Percentiles rank a stretch among this genome's conserved stretches.
These are phyloP conservation scores for Arremon brunneinucha DNA, from an alignment of 2,797 vertebrate genomes.

Conservation along the genomic window DNA sequence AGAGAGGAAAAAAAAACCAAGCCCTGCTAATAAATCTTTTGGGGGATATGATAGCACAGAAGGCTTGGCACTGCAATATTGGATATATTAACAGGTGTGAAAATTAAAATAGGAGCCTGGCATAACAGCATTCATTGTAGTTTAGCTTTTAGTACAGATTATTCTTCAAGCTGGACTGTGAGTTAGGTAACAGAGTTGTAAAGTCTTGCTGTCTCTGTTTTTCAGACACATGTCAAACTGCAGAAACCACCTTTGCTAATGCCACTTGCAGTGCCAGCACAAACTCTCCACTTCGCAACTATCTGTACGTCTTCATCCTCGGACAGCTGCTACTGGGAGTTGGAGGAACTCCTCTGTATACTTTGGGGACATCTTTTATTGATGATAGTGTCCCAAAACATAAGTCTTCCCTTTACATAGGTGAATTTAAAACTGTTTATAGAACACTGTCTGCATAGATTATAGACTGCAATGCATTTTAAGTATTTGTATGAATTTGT, in stretches of 20 bases:
- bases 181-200: background rate
- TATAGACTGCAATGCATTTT: background rate
- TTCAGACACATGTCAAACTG: slow-evolving; percentile 69
- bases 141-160: background rate
- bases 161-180: background rate
- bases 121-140: background rate
- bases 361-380: slow-evolving; percentile 79
- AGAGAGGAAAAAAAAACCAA: background rate
- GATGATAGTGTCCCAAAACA: slow-evolving; percentile 79
- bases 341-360: slow-evolving; percentile 80
- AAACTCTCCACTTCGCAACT: slow-evolving; percentile 63
- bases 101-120: background rate
- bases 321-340: slow-evolving; percentile 77
- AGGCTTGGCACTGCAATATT: background rate
- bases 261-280: slow-evolving; percentile 16
- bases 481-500: background rate
- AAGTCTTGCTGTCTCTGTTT: background rate
- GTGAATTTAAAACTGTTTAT: slow-evolving; percentile 51
- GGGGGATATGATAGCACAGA: background rate
- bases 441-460: background rate
- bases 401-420: slow-evolving; percentile 81
- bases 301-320: slow-evolving; percentile 77
- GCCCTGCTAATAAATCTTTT: background rate
- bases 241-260: slow-evolving; percentile 11
- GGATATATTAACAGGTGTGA: background rate